Conservation (phyloP, 2,113 vertebrate genomes). For the Albula goreensis region DNA sequence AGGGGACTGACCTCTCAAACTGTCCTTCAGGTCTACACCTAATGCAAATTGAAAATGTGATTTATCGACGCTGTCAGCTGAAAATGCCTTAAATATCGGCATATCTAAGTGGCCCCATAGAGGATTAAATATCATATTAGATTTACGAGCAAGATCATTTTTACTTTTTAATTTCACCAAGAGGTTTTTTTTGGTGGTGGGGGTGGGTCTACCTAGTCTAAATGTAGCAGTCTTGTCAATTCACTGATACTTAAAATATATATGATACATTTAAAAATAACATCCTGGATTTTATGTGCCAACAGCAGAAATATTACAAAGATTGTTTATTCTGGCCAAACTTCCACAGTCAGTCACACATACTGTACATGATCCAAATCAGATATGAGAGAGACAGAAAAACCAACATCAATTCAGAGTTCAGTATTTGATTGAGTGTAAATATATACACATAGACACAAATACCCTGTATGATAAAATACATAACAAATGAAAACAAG, state of each 20-base stretch:
- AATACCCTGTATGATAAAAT: too few species aligned
- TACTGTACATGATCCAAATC: background rate
- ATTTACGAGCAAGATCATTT: conserved; percentile 31
- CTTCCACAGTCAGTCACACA: background rate
- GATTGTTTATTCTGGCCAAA: conserved; percentile 4
- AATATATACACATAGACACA: too few species aligned
- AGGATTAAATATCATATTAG: conserved; percentile 26
- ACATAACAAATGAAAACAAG: too few species aligned
- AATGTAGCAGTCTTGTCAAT: conserved; percentile 45
- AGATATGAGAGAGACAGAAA: background rate
- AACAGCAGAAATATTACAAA: conserved; percentile 26
- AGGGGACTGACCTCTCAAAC: conserved; percentile 37
- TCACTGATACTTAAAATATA: conserved; percentile 41
- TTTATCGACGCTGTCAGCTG: conserved; percentile 39
- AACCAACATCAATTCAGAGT: background rate
- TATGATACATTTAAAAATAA: conserved; percentile 47
- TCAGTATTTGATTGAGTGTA: too few species aligned
- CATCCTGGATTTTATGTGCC: conserved; percentile 44
- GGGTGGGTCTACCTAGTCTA: background rate
- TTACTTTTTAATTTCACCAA: conserved; percentile 2
- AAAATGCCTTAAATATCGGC: conserved; percentile 18
- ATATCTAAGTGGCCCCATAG: conserved; percentile 33
- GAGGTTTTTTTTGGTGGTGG: background rate
- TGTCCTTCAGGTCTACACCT: conserved; percentile 41
- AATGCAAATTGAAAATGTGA: conserved; percentile 40